Base-by-base conservation (phyloP, 2,888 invertebrate species). In the Lacanobia wlatinum region DNA sequence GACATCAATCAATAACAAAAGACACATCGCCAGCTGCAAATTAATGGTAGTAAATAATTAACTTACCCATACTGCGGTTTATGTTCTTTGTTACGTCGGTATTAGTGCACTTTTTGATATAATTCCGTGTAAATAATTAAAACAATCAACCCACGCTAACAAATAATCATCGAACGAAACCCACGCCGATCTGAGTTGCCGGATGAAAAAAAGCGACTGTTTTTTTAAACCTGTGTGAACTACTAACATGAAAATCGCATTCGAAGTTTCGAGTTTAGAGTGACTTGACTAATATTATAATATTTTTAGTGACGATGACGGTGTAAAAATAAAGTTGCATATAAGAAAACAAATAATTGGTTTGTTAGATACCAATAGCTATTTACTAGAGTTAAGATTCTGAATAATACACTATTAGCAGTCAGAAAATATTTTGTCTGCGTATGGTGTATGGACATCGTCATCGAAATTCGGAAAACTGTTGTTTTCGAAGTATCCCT, bases 161-260 rank as follows among this genome's bases (percentile, higher is more conserved):
- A 93, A 92, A 72, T 90, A 89, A 85, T 83, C 89, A 91, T 89
- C 86, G 87, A 90, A 92, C 86, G 87, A 90, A 92, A 95, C 96
- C 96, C 95, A 95, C 95, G 96, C 96, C 94, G 93, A 93, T 88
- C 86, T 90, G 91, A 91, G 93, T 93, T 96, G 93, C 94, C 92
- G 90, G 80, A 18, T 10, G 70, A 77, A 89, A 86, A 86, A 87
- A 65, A n/a, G 18, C 50, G 5, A 5, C 0, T 1, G 50, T 61
- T 64, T 16, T n/a, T 40, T 16, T 43, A 3, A 21, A 21, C 4
- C n/a, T 0, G 16, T 2, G 0, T 64, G 58, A 28, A 6, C 40
- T 69, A 58, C 52, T 52, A 58, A 43, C 14, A 43, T 43, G 43
- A 14, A 43, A 43, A 2, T n/a, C 12, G 14, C 43, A 34, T 63